These are phyloP conservation scores for Corythornis madagascariensis DNA, from an alignment of 2,113 vertebrate genomes.

Conservation along the genomic window DNA sequence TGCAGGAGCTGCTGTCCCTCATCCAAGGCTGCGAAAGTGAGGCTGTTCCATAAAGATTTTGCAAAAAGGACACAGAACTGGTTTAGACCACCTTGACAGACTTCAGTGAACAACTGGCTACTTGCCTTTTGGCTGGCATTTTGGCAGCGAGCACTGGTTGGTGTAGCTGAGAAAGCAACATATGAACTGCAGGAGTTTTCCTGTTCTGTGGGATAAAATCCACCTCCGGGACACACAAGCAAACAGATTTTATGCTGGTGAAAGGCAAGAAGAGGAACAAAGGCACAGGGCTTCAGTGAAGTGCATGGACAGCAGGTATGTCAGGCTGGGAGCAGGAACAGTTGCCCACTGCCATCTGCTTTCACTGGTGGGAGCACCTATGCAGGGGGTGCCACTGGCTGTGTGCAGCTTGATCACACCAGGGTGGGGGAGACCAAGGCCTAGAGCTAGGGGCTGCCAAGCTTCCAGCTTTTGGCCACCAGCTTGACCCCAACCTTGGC, in stretches of 20 bases:
- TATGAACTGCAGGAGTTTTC: background rate
- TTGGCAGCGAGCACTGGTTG: background rate
- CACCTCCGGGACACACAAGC: background rate
- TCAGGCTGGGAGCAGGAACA: background rate
- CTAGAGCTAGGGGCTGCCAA: background rate
- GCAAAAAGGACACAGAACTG: background rate
- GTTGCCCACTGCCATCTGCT: background rate
- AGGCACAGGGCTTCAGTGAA: background rate
- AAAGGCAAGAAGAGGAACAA: background rate
- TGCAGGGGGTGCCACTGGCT: background rate
- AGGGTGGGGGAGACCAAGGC: background rate
- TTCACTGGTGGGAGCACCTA: background rate
- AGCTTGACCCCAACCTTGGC: background rate
- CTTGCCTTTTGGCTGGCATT: fast-evolving
- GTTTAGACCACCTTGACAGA: background rate
- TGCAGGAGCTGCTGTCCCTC: background rate
- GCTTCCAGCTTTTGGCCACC: background rate
- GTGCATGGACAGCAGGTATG: background rate
- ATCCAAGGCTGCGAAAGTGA: background rate
- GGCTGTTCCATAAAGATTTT: background rate
- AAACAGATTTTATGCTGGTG: background rate
- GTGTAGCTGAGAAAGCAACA: background rate
- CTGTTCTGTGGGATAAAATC: background rate
- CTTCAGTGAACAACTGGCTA: background rate
- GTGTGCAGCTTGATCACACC: background rate